Evolutionary conservation across 2,888 invertebrate species (phyloP).

Genomic region (Melitaea athalia): DNA sequence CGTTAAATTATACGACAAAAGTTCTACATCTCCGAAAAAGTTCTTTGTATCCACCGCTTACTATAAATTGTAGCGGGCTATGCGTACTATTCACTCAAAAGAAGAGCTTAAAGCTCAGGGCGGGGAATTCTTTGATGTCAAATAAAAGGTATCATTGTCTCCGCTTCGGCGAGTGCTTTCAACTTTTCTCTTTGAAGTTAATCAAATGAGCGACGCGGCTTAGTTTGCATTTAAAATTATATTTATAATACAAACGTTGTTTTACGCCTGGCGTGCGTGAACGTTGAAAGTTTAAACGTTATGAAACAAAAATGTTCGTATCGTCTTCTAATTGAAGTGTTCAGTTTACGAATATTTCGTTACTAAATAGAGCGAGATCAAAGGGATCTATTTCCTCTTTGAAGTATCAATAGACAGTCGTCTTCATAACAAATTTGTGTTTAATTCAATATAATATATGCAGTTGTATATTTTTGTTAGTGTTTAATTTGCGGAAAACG

Average conservation of each 20-base stretch:
- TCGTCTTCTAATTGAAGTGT: slow-evolving; percentile 64
- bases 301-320: slow-evolving; percentile 57
- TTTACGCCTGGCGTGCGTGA: slow-evolving; percentile 53
- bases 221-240: slow-evolving; percentile 63
- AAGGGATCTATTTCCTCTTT: slow-evolving; percentile 65
- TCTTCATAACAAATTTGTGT: slow-evolving; percentile 51
- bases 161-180: slow-evolving; percentile 66
- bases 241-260: slow-evolving; percentile 56
- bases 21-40: slow-evolving; percentile 47
- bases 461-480: background rate
- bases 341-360: slow-evolving; percentile 56
- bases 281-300: slow-evolving; percentile 48
- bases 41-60: slow-evolving; percentile 48
- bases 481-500: too few species aligned
- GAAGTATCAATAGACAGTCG: slow-evolving; percentile 57
- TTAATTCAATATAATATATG: slow-evolving; percentile 9
- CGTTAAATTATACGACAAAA: slow-evolving; percentile 52
- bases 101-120: slow-evolving; percentile 57
- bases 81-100: slow-evolving; percentile 43
- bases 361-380: slow-evolving; percentile 69
- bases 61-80: slow-evolving; percentile 49
- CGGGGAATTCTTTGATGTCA: slow-evolving; percentile 67
- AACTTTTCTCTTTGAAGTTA: slow-evolving; percentile 71
- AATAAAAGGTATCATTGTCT: slow-evolving; percentile 74
- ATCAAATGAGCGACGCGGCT: slow-evolving; percentile 67